Conservation (phyloP, 2,888 invertebrate genomes). For the Noctuana brunneofusca region DNA sequence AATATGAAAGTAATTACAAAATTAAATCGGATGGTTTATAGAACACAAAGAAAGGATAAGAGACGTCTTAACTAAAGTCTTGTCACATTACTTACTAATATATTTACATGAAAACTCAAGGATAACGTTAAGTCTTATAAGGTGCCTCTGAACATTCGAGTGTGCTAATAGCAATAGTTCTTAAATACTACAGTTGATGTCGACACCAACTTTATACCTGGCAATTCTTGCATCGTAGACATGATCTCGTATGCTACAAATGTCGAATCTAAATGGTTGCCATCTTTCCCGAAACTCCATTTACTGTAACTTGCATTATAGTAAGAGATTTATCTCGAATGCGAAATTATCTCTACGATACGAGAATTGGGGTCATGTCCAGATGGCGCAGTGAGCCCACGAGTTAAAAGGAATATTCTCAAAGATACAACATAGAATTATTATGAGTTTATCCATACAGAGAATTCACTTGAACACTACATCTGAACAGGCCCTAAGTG, state of each 20-base stretch:
- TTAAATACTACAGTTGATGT: constrained; percentile 42
- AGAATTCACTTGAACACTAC: background rate
- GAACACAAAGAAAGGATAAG: constrained; percentile 65
- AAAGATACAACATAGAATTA: background rate
- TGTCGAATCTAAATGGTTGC: background rate
- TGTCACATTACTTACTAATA: constrained; percentile 52
- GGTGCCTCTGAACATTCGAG: constrained; percentile 50
- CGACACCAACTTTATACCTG: background rate
- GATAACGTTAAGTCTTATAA: constrained; percentile 33
- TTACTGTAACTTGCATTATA: too few relatives aligned
- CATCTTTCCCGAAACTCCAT: too few relatives aligned
- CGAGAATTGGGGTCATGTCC: background rate
- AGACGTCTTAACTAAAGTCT: constrained; percentile 54
- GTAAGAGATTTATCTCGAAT: too few relatives aligned
- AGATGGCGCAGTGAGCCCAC: background rate
- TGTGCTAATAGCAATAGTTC: constrained; percentile 42
- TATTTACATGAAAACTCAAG: constrained; percentile 60
- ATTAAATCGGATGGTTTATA: constrained; percentile 53
- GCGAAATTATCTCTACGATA: too few relatives aligned
- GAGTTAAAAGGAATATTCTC: background rate
- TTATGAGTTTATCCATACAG: background rate
- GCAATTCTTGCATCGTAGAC: background rate
- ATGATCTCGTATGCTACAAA: background rate
- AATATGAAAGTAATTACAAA: constrained; percentile 42
- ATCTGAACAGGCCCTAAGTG: background rate